Conservation (phyloP, 2,113 vertebrate genomes). For the Maccullochella peelii region DNA sequence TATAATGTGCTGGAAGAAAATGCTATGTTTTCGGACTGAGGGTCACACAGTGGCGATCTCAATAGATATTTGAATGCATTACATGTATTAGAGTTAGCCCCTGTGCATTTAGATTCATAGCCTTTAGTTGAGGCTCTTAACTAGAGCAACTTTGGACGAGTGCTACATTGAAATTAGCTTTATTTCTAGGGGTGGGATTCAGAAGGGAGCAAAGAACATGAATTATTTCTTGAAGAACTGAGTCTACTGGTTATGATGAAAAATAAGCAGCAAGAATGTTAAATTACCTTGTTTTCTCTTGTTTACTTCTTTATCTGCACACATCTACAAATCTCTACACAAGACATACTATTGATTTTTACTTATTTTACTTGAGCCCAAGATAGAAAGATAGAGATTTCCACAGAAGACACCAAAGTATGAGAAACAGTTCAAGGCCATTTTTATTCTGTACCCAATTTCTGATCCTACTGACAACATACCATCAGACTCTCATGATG, state of each 20-base stretch:
- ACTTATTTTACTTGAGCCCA: background rate
- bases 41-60: slow-evolving; percentile 26
- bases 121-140: background rate
- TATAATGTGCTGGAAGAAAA: slow-evolving; percentile 63
- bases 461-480: background rate
- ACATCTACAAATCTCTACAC: background rate
- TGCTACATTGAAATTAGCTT: slow-evolving; percentile 9
- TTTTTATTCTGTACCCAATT: slow-evolving; percentile 2
- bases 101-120: slow-evolving; percentile 9
- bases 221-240: slow-evolving; percentile 58
- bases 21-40: slow-evolving; percentile 29
- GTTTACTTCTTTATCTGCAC: background rate
- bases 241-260: slow-evolving; percentile 8
- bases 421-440: background rate
- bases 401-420: background rate
- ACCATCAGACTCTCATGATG: background rate
- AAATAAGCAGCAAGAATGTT: slow-evolving; percentile 2
- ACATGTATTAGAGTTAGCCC: slow-evolving; percentile 15
- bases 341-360: background rate
- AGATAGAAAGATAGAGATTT: background rate
- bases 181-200: background rate
- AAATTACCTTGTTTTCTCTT: background rate
- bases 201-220: slow-evolving; percentile 31
- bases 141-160: background rate
- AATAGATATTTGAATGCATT: slow-evolving; percentile 22